A percentile compares a stretch with the other conserved stretches of the same genome.
phyloP scores from a whole-genome alignment of 1,140 invertebrate genomes.

The Eciton burchellii region DNA sequence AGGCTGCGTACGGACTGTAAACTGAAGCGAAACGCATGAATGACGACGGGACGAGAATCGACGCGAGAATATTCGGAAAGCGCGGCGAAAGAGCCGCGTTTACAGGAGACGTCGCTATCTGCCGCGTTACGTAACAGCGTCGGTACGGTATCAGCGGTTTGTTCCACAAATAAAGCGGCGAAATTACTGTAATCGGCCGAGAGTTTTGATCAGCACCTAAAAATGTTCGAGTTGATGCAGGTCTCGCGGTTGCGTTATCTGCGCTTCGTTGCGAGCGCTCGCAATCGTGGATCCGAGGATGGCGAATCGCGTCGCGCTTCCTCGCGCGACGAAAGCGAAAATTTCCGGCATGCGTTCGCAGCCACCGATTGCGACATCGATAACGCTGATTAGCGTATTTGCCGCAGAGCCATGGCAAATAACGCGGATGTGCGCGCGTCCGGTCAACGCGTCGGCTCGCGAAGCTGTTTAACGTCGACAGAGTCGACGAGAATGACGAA shows the following conservation, averaged over 20 bases:
- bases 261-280: not conserved
- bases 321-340: not conserved
- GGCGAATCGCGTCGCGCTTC: too few relatives aligned
- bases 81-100: not conserved
- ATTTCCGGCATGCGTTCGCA: not conserved
- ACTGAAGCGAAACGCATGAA: too few relatives aligned
- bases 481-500: not conserved
- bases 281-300: too few relatives aligned
- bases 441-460: not conserved
- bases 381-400: slow-evolving; percentile 42
- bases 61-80: not conserved
- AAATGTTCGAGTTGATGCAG: not conserved
- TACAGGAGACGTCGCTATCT: not conserved
- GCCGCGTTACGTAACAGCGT: not conserved
- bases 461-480: not conserved
- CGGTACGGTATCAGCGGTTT: not conserved
- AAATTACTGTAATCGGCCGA: slow-evolving; percentile 21
- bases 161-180: slow-evolving; percentile 15
- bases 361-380: not conserved
- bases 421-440: not conserved
- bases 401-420: not conserved
- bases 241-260: slow-evolving; percentile 29
- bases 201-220: slow-evolving; percentile 13
- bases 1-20: too few relatives aligned
- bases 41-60: not conserved